Base-by-base conservation (phyloP, 2,888 invertebrate species). In the Orthosia gothica region DNA sequence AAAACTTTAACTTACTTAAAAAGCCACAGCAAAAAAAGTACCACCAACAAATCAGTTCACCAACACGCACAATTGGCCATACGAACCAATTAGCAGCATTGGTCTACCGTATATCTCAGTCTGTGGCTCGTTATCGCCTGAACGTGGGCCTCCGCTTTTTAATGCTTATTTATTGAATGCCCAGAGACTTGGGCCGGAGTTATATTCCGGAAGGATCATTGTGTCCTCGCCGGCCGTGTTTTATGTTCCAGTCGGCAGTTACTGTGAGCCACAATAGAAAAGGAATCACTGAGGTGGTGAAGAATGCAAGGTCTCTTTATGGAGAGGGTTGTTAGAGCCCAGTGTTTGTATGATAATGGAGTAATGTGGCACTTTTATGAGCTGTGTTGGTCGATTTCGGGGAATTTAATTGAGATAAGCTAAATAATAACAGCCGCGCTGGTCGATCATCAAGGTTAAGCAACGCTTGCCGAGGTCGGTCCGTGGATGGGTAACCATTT, bases 101-200 rank as follows among this genome's bases (percentile, higher is more conserved):
- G 67, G 55, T 20, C 79, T 67, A 78, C 79, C 54, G 79, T 87
- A 82, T 82, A 81, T 82, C 74, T 87, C 76, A 84, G 84, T 74
- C 90, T 89, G 90, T 88, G 82, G 74, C 90, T 92, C 91, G 92
- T 94, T 94, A 93, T 94, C 93, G 91, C 89, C 83, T 77, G 80
- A 86, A 88, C 87, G 91, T 89, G 89, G 90, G 87, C 87, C 86
- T 83, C 85, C 88, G 83, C 79, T 90, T 92, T 94, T 93, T 95
- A 96, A 96, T 95, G 95, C 95, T 95, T 96, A 96, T 96, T 96
- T 96, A 96, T 95, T 92, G 95, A 94, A 93, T 94, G 92, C 89
- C 91, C 74, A 64, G 69, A 72, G 81, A 79, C 87, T 86, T 79
- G 73, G 79, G 71, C 23, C 58, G 84, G 91, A 94, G 93, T 94